phyloP scores from a whole-genome alignment of 2,888 invertebrate species.

The Caradrina clavipalpis region DNA sequence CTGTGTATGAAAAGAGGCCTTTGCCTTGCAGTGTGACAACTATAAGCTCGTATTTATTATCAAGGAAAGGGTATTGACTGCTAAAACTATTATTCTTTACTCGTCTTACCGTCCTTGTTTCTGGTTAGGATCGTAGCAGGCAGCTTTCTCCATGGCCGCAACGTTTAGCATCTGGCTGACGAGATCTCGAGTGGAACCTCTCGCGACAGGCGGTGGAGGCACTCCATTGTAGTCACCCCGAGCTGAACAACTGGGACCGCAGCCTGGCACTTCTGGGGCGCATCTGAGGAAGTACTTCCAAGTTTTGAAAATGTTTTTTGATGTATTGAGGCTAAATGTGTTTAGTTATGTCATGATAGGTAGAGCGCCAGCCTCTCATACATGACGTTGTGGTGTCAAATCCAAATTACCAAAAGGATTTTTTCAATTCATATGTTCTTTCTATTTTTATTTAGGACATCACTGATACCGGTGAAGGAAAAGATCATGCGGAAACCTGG shows the following conservation, averaged over 20 bases:
- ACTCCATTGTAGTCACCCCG: slow-evolving; percentile 95
- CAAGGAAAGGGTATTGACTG: too few species aligned
- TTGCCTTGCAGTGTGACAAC: too few species aligned
- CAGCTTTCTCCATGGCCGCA: slow-evolving; percentile 91
- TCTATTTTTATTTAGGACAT: too few species aligned
- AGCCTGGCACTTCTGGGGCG: slow-evolving; percentile 87
- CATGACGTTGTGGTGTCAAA: too few species aligned
- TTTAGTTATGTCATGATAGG: too few species aligned
- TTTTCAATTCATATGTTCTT: too few species aligned
- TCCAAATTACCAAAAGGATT: too few species aligned
- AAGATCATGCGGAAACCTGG: too few species aligned
- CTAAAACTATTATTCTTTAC: neutral
- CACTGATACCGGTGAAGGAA: too few species aligned
- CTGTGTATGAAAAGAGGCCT: neutral
- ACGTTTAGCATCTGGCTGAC: slow-evolving; percentile 94
- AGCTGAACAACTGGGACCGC: slow-evolving; percentile 94
- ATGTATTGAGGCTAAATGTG: too few species aligned
- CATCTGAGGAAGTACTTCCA: slow-evolving; percentile 81
- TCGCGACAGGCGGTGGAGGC: slow-evolving; percentile 92
- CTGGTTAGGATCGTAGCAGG: slow-evolving; percentile 76
- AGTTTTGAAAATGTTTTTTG: neutral
- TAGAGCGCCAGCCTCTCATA: too few species aligned
- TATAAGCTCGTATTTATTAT: too few species aligned
- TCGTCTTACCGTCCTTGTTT: slow-evolving; percentile 79
- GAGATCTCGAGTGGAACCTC: slow-evolving; percentile 91